Percentiles rank a stretch among this genome's conserved stretches.
These are phyloP conservation scores for Apocheima hispidaria DNA, from an alignment of 2,888 invertebrate species.

Conservation along the genomic window DNA sequence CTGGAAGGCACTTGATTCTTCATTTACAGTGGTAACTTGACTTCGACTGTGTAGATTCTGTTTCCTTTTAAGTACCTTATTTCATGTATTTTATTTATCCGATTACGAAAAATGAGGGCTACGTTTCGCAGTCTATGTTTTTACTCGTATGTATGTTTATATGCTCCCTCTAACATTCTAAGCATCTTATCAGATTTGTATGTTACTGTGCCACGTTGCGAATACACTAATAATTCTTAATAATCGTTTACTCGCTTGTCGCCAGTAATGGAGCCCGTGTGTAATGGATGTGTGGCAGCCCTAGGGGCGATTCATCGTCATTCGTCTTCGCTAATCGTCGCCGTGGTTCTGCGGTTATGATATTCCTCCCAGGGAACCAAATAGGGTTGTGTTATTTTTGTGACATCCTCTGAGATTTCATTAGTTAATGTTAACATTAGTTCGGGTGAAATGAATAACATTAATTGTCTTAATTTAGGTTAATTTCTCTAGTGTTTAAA, in stretches of 20 bases:
- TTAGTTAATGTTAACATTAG: constrained; percentile 20
- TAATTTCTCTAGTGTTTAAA: not conserved
- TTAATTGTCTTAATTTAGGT: constrained; percentile 8
- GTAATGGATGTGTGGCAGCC: constrained; percentile 48
- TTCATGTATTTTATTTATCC: no score
- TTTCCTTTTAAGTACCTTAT: no score
- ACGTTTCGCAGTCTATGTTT: no score
- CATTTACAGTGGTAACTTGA: no score
- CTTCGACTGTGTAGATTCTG: no score
- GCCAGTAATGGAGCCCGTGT: constrained; percentile 2
- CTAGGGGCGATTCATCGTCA: constrained; percentile 63
- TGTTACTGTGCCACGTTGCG: no score
- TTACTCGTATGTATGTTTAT: no score
- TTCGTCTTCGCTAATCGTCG: constrained; percentile 62
- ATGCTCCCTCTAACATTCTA: no score
- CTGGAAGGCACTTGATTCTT: no score
- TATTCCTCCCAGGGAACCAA: constrained; percentile 33
- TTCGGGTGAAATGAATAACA: not conserved
- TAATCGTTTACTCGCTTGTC: not conserved
- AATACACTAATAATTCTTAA: not conserved
- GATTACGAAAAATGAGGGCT: no score
- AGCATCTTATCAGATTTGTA: no score
- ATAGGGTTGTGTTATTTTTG: constrained; percentile 28
- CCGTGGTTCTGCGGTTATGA: constrained; percentile 40
- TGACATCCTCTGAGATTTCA: constrained; percentile 14